These are phyloP conservation scores for Cepaea nemoralis DNA, from an alignment of 1,140 invertebrate genomes.

Conservation along the genomic window DNA sequence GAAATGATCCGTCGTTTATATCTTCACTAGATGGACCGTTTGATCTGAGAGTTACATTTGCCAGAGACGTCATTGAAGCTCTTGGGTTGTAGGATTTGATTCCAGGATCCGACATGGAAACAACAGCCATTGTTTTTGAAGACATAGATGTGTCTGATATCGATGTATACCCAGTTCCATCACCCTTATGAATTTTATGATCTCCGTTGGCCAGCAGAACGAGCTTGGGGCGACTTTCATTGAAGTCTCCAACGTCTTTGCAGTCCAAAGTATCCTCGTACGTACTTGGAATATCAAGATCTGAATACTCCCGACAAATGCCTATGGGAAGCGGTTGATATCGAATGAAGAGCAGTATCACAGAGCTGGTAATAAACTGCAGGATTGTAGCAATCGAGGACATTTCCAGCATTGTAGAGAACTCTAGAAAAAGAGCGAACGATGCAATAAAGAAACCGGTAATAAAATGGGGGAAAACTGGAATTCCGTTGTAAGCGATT, in stretches of 20 bases:
- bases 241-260: slow-evolving; percentile 20
- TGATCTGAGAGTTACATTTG: neutral
- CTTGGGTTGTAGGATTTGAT: neutral
- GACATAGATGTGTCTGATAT: neutral
- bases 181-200: slow-evolving; percentile 30
- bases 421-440: slow-evolving; percentile 85
- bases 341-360: slow-evolving; percentile 84
- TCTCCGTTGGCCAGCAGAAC: slow-evolving; percentile 48
- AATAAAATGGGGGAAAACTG: slow-evolving; percentile 71
- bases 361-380: slow-evolving; percentile 89
- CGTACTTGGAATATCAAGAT: slow-evolving; percentile 41
- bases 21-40: neutral
- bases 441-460: slow-evolving; percentile 79
- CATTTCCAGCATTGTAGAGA: slow-evolving; percentile 86
- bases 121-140: neutral
- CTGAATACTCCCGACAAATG: slow-evolving; percentile 62
- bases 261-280: slow-evolving; percentile 22
- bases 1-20: neutral
- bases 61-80: neutral
- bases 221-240: slow-evolving; percentile 31
- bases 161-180: neutral
- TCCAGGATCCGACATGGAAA: neutral
- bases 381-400: slow-evolving; percentile 91
- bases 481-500: slow-evolving; percentile 17
- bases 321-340: slow-evolving; percentile 56